phyloP scores from a whole-genome alignment of 2,113 vertebrate species.

The Drymodes brunneopygia region DNA sequence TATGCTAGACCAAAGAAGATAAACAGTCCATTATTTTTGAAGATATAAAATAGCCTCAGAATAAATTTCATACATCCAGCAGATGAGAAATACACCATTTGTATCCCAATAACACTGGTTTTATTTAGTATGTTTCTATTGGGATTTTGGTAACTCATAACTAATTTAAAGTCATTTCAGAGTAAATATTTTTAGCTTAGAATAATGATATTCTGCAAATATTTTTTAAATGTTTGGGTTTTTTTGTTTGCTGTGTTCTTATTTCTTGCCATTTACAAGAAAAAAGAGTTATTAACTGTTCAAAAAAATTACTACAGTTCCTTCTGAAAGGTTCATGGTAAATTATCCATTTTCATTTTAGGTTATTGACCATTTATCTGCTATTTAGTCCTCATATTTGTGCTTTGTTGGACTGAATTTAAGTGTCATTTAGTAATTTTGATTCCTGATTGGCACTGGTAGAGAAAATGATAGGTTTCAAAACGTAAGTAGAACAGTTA shows the following conservation, averaged over 20 bases:
- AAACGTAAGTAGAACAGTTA: neutral
- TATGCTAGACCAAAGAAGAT: neutral
- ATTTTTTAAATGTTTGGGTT: neutral
- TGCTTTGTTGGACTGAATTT: neutral
- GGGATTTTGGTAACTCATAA: neutral
- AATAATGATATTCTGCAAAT: neutral
- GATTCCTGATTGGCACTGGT: neutral
- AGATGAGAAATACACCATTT: neutral
- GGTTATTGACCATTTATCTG: neutral
- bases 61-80: neutral
- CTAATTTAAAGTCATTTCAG: neutral
- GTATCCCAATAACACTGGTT: neutral
- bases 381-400: neutral
- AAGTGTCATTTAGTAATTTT: neutral
- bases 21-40: neutral
- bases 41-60: neutral
- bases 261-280: neutral
- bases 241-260: neutral
- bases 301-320: neutral
- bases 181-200: neutral
- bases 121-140: neutral
- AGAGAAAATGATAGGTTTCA: slow-evolving; percentile 18
- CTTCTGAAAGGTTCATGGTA: neutral
- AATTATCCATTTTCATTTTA: neutral
- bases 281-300: neutral